Evolutionary conservation across 2,888 invertebrate species (phyloP), one percentile per base, ranked within the genome.

Genomic region (Agonopterix alstromeriana): DNA sequence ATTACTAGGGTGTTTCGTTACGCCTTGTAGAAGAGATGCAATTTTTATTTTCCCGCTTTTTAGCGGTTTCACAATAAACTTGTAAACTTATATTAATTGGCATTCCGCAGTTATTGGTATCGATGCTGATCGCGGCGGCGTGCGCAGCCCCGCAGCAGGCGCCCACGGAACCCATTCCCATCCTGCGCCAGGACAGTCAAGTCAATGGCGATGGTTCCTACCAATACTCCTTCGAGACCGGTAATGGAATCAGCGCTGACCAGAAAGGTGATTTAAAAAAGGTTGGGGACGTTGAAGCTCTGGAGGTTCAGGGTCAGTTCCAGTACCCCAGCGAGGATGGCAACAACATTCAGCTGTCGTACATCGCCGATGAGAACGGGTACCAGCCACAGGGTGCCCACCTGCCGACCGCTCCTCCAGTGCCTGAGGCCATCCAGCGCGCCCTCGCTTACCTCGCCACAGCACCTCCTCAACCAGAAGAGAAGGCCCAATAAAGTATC

Each of bases 311-410:
- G 61, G 93, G 93, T 43, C 91, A 91, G 67, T 93, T 84, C 79
- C 91, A 92, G 47, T 93, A 93, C 70, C 91, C 92, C 0, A 87
- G 91, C 35, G 93, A 93, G 1, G 91, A 93, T 56, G 93, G 93
- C 14, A 85, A 87, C 40, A 61, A 90, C 56, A 92, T 93, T 65
- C 90, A 90, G 55, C 67, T 94, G 55, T 90, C 90, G 0, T 94
- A 94, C 77, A 84, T 89, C 41, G 93, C 94, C 55, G 93, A 94
- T 58, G 93, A 94, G 70, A 93, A 93, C 59, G 93, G 93, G 14
- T 93, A 90, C 88, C 92, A 92, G 67, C 92, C 93, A 0, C 89
- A 82, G 59, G 91, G 91, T 2, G 89, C 86, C 8, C 92, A 92
- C 61, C 71, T 92, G n/a, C 92, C 92, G 35, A 91, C 91, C 8